Conservation (phyloP, 2,797 vertebrate genomes). For the Spondyliosoma cantharus region DNA sequence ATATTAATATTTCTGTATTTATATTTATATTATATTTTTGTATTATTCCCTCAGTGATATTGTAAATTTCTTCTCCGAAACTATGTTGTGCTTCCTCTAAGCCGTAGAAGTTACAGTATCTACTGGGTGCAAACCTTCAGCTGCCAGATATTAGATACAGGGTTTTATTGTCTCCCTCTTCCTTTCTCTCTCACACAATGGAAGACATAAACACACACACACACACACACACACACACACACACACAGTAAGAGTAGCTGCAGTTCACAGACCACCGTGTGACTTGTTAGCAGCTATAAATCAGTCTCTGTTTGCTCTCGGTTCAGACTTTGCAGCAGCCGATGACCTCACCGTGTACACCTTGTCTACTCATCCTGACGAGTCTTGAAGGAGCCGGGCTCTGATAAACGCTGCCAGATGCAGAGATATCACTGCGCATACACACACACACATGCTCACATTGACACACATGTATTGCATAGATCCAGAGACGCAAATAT, state of each 20-base stretch:
- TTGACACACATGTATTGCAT: too few species aligned
- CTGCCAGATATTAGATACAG: slow-evolving; percentile 43
- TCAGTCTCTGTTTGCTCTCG: slow-evolving; percentile 54
- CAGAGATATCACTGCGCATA: slow-evolving; percentile 49
- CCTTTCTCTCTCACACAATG: slow-evolving; percentile 22
- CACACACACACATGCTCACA: slow-evolving; percentile 17
- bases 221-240: slow-evolving; percentile 12
- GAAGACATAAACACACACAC: slow-evolving; percentile 23
- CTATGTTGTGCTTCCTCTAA: not conserved
- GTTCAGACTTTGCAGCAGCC: slow-evolving; percentile 56
- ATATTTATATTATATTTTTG: too few species aligned
- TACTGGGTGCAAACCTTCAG: slow-evolving; percentile 10
- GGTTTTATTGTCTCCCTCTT: slow-evolving; percentile 43
- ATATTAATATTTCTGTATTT: too few species aligned
- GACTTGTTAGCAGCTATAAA: slow-evolving; percentile 71
- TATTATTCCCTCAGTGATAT: too few species aligned
- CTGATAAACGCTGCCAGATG: slow-evolving; percentile 83
- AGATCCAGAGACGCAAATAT: too few species aligned
- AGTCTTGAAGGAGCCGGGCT: slow-evolving; percentile 69
- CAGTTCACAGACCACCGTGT: slow-evolving; percentile 57
- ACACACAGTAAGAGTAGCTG: slow-evolving; percentile 24
- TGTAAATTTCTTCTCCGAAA: slow-evolving; percentile 17
- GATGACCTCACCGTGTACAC: slow-evolving; percentile 74
- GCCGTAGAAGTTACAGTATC: slow-evolving; percentile 1
- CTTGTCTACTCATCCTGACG: slow-evolving; percentile 71